Evolutionary conservation across 2,797 vertebrate genomes (phyloP).

Genomic region (Lophotriccus pileatus): DNA sequence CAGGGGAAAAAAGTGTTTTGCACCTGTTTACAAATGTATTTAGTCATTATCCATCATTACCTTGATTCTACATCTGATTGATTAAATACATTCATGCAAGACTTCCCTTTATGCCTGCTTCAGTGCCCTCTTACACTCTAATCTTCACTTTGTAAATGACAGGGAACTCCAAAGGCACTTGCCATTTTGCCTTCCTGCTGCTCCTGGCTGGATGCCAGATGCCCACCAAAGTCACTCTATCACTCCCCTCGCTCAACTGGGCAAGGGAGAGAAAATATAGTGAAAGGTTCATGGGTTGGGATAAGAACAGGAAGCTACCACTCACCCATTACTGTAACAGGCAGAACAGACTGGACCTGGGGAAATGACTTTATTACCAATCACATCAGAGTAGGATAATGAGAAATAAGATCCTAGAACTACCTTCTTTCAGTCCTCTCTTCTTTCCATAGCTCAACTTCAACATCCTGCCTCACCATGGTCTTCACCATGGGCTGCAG

Average conservation of each 20-base stretch:
- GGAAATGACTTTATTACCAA: background rate
- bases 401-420: background rate
- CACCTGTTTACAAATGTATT: conserved; percentile 55
- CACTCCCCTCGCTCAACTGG: background rate
- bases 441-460: background rate
- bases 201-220: background rate
- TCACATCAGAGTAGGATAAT: background rate
- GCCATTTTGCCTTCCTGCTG: background rate
- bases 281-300: background rate
- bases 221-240: background rate
- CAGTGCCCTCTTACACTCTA: background rate
- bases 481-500: background rate
- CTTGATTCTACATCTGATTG: conserved; percentile 23
- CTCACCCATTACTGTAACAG: accelerated
- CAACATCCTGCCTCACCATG: background rate
- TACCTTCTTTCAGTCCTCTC: background rate
- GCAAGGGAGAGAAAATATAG: background rate
- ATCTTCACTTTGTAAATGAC: background rate
- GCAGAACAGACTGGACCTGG: background rate
- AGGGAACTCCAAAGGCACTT: background rate
- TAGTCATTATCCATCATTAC: conserved; percentile 43
- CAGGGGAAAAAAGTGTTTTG: background rate
- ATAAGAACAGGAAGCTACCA: background rate
- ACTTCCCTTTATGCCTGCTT: background rate
- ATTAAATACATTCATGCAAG: background rate